phyloP scores from a whole-genome alignment of 2,797 vertebrate species.

The Dromococcyx pavoninus region DNA sequence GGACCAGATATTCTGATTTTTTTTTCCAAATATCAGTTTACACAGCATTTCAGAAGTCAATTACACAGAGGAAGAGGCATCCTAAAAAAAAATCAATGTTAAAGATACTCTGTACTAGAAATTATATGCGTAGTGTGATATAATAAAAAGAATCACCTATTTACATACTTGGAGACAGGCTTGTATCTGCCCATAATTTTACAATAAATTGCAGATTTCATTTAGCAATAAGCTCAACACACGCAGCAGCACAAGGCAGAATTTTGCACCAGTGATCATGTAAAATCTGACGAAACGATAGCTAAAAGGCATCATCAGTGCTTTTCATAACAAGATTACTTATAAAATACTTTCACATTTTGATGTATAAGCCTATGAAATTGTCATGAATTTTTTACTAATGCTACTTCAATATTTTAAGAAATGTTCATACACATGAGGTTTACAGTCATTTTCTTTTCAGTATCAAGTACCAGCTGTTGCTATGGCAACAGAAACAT shows the following conservation, averaged over 20 bases:
- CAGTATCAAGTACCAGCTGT: background rate
- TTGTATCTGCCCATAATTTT: background rate
- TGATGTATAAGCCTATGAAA: background rate
- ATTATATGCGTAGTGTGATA: background rate
- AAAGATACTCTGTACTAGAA: background rate
- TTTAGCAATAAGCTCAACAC: background rate
- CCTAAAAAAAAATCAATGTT: background rate
- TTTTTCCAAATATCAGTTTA: background rate
- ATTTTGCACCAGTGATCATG: background rate
- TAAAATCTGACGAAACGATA: background rate
- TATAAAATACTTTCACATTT: background rate
- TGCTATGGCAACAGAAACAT: conserved; percentile 10
- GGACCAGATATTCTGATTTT: background rate
- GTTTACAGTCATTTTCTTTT: background rate
- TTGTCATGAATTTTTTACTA: background rate
- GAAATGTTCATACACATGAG: background rate
- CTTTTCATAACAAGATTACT: background rate
- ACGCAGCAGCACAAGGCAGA: background rate
- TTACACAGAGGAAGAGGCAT: background rate
- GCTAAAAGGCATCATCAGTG: background rate
- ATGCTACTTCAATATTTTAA: background rate
- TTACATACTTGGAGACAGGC: background rate
- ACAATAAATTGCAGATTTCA: background rate
- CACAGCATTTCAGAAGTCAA: background rate
- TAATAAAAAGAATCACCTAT: accelerated